Percentiles rank a stretch among this genome's conserved stretches.
These are phyloP conservation scores for Aphidius colemani DNA, from an alignment of 2,888 invertebrate genomes.

Conservation along the genomic window DNA sequence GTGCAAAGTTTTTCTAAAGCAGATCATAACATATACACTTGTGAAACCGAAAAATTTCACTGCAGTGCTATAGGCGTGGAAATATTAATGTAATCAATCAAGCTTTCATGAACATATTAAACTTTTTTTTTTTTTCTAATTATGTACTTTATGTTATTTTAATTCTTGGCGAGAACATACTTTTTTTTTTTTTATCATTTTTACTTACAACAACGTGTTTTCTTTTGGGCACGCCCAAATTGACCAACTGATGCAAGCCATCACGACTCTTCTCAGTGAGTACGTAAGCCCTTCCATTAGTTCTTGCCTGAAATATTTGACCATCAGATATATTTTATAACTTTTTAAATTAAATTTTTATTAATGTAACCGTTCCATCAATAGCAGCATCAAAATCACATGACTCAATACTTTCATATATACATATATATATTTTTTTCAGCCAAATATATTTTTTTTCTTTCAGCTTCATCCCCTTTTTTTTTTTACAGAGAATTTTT, in stretches of 20 bases:
- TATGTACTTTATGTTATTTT: neutral
- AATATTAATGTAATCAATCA: neutral
- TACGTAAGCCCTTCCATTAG: slow-evolving; percentile 46
- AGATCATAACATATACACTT: too few species aligned
- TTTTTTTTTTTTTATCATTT: slow-evolving; percentile 16
- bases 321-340: slow-evolving; percentile 31
- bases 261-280: slow-evolving; percentile 45
- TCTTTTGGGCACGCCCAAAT: slow-evolving; percentile 52
- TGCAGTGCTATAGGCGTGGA: slow-evolving; percentile 7
- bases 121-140: slow-evolving; percentile 23
- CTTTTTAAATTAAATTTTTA: neutral
- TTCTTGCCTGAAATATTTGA: slow-evolving; percentile 53
- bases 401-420: neutral
- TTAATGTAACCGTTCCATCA: neutral
- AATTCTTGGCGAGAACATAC: too few species aligned
- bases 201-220: slow-evolving; percentile 53
- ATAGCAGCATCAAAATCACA: neutral
- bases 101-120: neutral
- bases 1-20: too few species aligned
- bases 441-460: neutral
- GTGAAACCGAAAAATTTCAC: too few species aligned
- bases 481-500: slow-evolving; percentile 14
- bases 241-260: slow-evolving; percentile 50
- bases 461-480: slow-evolving; percentile 30
- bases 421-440: slow-evolving; percentile 30